A percentile compares a stretch with the other conserved stretches of the same genome.
Conservation (phyloP, 2,797 vertebrate genomes). For the Pseudochaenichthys georgianus region DNA sequence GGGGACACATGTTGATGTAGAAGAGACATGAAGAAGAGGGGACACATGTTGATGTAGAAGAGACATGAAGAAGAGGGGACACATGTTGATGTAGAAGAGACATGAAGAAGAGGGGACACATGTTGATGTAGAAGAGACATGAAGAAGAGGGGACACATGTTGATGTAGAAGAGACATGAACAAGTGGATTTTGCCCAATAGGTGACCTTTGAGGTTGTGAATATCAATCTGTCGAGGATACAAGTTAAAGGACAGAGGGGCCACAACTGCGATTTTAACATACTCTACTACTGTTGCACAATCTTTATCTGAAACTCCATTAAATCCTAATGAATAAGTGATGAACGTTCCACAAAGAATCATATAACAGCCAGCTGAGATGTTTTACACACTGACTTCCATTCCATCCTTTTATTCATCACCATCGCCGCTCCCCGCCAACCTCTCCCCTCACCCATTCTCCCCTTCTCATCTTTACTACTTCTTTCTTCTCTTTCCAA, state of each 20-base stretch:
- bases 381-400: conserved; percentile 29
- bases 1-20: no score
- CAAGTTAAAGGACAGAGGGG: conserved; percentile 2
- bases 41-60: no score
- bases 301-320: conserved; percentile 18
- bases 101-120: no score
- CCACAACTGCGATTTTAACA: not conserved
- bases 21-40: no score
- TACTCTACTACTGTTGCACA: not conserved
- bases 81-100: no score
- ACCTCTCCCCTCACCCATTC: conserved; percentile 8
- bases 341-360: conserved; percentile 18
- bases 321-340: conserved; percentile 45
- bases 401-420: conserved; percentile 33
- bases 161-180: no score
- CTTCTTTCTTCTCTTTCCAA: conserved; percentile 20
- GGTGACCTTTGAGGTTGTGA: not conserved
- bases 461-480: conserved; percentile 6
- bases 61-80: no score
- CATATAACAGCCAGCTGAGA: not conserved
- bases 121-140: no score
- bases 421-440: conserved; percentile 17
- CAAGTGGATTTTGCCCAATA: no score
- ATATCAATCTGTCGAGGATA: conserved; percentile 1
- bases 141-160: no score